Evolutionary conservation across 2,797 vertebrate genomes (phyloP).

Genomic region (Pipistrellus nathusii): DNA sequence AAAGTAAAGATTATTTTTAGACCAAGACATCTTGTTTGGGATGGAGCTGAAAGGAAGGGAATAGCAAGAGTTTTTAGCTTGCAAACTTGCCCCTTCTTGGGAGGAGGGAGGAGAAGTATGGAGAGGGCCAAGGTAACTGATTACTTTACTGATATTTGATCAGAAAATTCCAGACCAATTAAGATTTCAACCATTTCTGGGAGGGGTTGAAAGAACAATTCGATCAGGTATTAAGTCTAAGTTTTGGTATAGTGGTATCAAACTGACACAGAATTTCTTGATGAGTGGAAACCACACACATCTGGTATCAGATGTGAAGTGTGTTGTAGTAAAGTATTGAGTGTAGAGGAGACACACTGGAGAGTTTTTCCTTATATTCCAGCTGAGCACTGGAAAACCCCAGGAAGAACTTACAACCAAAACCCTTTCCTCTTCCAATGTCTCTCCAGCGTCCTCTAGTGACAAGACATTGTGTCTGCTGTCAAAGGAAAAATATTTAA

Average conservation of each 20-base stretch:
- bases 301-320: not conserved
- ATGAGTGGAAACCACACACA: not conserved
- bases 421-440: not conserved
- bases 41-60: too few relatives aligned
- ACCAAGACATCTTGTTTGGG: not conserved
- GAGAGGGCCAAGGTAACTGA: not conserved
- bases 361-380: not conserved
- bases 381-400: not conserved
- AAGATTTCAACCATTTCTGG: not conserved
- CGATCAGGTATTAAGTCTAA: not conserved
- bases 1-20: not conserved
- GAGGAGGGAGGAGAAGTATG: not conserved
- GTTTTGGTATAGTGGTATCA: not conserved
- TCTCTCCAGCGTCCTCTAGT: not conserved
- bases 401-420: not conserved
- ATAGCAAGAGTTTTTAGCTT: not conserved
- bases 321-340: not conserved
- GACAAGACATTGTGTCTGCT: not conserved
- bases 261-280: not conserved
- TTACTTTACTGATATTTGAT: not conserved
- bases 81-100: not conserved
- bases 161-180: not conserved
- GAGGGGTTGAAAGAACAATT: not conserved
- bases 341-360: not conserved
- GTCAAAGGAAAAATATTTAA: not conserved